Evolutionary conservation across 2,888 invertebrate genomes (phyloP).

Genomic region (Meganola albula): DNA sequence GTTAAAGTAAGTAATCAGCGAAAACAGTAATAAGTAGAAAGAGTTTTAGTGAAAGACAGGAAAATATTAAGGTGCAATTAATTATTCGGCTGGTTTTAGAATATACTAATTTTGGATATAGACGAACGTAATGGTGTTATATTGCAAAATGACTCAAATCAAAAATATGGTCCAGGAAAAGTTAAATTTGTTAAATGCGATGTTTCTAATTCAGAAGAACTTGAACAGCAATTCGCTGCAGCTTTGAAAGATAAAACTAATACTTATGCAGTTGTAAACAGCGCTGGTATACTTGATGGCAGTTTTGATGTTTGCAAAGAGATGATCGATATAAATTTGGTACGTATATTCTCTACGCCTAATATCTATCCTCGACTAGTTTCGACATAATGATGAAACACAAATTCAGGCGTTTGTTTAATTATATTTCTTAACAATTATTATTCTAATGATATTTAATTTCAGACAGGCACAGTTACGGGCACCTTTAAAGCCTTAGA

Average conservation of each 20-base stretch:
- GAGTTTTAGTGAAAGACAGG: too few relatives aligned
- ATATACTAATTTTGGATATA: constrained; percentile 15
- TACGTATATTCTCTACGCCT: too few relatives aligned
- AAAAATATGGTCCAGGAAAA: constrained; percentile 17
- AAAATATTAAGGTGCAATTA: too few relatives aligned
- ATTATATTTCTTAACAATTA: too few relatives aligned
- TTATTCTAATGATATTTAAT: too few relatives aligned
- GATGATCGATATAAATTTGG: constrained; percentile 32
- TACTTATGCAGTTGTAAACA: constrained; percentile 15
- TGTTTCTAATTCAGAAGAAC: constrained; percentile 18
- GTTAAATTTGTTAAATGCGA: constrained; percentile 23
- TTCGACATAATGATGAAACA: too few relatives aligned
- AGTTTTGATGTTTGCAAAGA: constrained; percentile 22
- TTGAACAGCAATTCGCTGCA: constrained; percentile 14
- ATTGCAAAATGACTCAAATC: constrained; percentile 19
- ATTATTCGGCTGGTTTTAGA: not conserved
- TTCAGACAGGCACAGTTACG: constrained; percentile 34
- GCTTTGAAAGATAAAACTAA: constrained; percentile 12
- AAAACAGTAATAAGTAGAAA: too few relatives aligned
- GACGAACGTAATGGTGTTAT: constrained; percentile 15
- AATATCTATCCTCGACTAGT: too few relatives aligned
- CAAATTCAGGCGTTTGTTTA: too few relatives aligned
- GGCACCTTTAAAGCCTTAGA: constrained; percentile 35
- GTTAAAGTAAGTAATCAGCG: constrained; percentile 13
- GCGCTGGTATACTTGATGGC: constrained; percentile 36